Conservation (phyloP, 1,140 invertebrate genomes). For the Solenopsis invicta region DNA sequence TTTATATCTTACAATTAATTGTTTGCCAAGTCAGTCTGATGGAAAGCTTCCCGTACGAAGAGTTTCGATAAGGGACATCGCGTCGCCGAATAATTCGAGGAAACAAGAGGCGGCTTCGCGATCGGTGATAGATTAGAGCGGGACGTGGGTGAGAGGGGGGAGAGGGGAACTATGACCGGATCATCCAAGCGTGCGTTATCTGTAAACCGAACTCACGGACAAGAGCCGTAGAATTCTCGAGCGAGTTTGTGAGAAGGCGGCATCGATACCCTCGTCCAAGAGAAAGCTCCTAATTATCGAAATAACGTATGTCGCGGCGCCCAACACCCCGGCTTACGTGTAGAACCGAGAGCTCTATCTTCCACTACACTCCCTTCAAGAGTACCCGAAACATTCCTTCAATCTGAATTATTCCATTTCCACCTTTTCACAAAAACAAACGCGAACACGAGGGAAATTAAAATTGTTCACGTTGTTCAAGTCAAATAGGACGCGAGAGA, state of each 20-base stretch:
- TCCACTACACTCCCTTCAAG: constrained; percentile 67
- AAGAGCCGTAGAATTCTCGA: constrained; percentile 74
- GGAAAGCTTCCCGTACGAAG: neutral
- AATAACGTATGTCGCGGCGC: constrained; percentile 81
- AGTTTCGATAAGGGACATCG: neutral
- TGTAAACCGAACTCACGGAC: constrained; percentile 64
- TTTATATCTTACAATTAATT: neutral
- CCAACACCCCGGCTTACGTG: constrained; percentile 75
- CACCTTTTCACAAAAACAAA: constrained; percentile 16
- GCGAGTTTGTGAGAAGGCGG: constrained; percentile 77
- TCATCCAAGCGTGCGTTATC: constrained; percentile 73
- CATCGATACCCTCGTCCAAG: constrained; percentile 72
- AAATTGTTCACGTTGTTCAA: neutral
- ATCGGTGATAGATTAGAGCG: constrained; percentile 59
- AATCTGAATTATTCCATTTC: constrained; percentile 30
- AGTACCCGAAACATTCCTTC: constrained; percentile 20
- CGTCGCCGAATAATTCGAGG: constrained; percentile 9
- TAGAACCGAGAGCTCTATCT: constrained; percentile 70
- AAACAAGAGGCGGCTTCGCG: neutral
- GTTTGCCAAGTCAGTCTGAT: neutral
- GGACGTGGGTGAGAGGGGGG: neutral
- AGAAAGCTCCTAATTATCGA: constrained; percentile 82
- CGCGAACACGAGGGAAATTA: constrained; percentile 6
- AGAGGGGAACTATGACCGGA: neutral
- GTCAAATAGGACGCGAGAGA: neutral